Evolutionary conservation across 2,113 vertebrate species (phyloP).

Genomic region (Trinectes maculatus): DNA sequence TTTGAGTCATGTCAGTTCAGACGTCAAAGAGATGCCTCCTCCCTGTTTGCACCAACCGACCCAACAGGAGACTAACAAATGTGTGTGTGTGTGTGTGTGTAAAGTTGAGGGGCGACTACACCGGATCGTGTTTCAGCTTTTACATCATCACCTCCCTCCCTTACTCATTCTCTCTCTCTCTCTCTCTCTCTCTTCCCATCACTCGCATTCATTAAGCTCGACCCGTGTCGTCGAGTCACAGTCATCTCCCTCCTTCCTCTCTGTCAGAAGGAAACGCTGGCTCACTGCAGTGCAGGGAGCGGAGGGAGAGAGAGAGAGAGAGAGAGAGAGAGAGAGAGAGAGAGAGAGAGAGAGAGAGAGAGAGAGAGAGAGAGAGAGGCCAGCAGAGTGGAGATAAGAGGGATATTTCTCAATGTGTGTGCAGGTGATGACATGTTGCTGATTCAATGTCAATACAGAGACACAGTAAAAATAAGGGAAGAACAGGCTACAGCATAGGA

Average conservation of each 20-base stretch:
- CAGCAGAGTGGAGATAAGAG: conserved; percentile 38
- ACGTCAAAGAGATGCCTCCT: conserved; percentile 58
- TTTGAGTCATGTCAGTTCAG: conserved; percentile 20
- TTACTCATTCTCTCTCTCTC: not conserved
- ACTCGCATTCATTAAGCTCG: conserved; percentile 19
- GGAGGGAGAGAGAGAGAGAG: conserved; percentile 28
- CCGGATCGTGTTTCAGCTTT: conserved; percentile 49
- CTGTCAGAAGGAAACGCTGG: conserved; percentile 81
- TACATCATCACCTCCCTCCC: conserved; percentile 33
- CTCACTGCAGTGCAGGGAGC: conserved; percentile 89
- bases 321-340: too few species aligned
- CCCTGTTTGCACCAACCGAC: conserved; percentile 53
- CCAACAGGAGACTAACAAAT: conserved; percentile 6
- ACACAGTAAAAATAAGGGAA: conserved; percentile 3
- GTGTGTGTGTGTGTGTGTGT: conserved; percentile 39
- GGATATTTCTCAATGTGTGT: conserved; percentile 13
- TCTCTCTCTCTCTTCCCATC: conserved; percentile 40
- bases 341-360: too few species aligned
- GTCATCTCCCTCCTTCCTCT: conserved; percentile 51
- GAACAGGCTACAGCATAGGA: not conserved
- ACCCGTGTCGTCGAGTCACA: conserved; percentile 37
- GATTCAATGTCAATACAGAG: conserved; percentile 59
- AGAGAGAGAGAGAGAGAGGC: too few species aligned
- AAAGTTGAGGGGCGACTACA: conserved; percentile 35
- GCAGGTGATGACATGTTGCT: conserved; percentile 45